Base-by-base conservation (phyloP, 2,113 vertebrate species). In the Nyctereutes procyonoides region DNA sequence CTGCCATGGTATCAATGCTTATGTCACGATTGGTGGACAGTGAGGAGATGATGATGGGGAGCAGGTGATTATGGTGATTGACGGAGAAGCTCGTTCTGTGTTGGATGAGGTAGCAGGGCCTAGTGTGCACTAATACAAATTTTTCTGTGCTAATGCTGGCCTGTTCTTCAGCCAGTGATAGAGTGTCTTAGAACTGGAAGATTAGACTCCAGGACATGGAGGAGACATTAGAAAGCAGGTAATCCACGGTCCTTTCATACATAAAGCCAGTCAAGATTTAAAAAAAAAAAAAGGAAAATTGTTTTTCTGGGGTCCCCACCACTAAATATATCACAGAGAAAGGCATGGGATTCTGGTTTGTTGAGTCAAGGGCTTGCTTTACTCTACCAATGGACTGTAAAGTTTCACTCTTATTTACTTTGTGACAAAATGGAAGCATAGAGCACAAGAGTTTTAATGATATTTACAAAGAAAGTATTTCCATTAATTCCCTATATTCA, bases 391-490 rank as follows among this genome's bases (percentile, higher is more conserved):
- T 19, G 71, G 38, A 58, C 10, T n/a, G 22, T 35, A 26, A 74
- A 63, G 7, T 65, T 65, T 84, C 15, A 85, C 26, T 24, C 28
- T 8, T 83, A 8, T 96, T 95, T 86, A 88, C 17, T 58, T 84
- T 38, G 48, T 86, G 65, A 95, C n/a, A 87, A 92, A 67, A 58
- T 83, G 30, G 55, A 38, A 79, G 20, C 51, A 58, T 26, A 24
- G 20, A 74, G 32, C 19, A 88, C 51, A 56, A 87, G 81, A 87
- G 13, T 92, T 69, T 80, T 48, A 63, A 5, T 65, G 48, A 26
- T 38, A 93, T 77, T 92, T 94, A 22, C 20, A 87, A 87, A 91
- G 58, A 26, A 82, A 87, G 0, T 15, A 86, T 79, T 94, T 83
- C 3, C 51, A 71, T 56, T 87, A 63, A 43, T 53, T 82, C 14